A percentile compares a stretch with the other conserved stretches of the same genome.
Evolutionary conservation across 2,797 vertebrate genomes (phyloP).

Genomic region (Forpus xanthops): DNA sequence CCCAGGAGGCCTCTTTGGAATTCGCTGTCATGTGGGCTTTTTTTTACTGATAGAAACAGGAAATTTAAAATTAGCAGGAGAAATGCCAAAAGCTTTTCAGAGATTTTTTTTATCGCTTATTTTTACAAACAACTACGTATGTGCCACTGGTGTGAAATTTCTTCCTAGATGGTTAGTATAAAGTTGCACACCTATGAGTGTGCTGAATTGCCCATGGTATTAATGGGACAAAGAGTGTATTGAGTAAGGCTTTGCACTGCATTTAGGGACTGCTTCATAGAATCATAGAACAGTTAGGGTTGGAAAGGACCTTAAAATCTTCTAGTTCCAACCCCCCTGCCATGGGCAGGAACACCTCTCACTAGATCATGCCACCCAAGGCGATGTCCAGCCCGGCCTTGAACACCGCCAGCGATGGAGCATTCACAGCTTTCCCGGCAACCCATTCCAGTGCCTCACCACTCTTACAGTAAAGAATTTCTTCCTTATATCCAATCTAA

Average conservation of each 20-base stretch:
- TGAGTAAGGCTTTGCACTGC: background rate
- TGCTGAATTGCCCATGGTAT: background rate
- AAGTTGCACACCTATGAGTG: background rate
- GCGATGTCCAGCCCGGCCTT: too few species aligned
- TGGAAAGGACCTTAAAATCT: too few species aligned
- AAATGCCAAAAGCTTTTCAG: background rate
- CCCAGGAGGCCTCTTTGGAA: background rate
- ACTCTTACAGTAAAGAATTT: too few species aligned
- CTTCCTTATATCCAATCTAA: too few species aligned
- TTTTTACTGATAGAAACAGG: background rate
- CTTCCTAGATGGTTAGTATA: background rate
- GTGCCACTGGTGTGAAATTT: background rate
- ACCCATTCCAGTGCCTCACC: too few species aligned
- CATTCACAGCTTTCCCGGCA: too few species aligned
- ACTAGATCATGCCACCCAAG: too few species aligned
- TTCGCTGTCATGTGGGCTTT: rapidly evolving
- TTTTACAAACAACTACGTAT: background rate
- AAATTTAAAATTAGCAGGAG: background rate
- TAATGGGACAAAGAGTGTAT: background rate
- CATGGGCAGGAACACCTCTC: too few species aligned
- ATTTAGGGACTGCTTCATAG: background rate
- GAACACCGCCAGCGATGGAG: too few species aligned
- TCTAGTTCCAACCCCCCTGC: too few species aligned
- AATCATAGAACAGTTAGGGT: too few species aligned
- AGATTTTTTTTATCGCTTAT: background rate